Evolutionary conservation across 2,888 invertebrate genomes (phyloP).

Genomic region (Bombylius discolor): DNA sequence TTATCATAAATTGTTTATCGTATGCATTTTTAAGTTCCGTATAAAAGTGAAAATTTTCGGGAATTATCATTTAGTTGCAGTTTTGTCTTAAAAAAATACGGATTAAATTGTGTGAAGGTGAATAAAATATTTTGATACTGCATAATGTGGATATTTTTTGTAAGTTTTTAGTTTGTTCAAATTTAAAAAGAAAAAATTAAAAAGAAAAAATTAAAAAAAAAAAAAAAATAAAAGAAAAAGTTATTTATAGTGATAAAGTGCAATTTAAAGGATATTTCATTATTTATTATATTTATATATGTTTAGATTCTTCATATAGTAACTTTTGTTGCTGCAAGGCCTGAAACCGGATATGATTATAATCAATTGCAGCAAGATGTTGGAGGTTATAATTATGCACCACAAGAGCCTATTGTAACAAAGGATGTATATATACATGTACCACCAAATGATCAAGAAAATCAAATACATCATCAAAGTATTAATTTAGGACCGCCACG

Average conservation of each 20-base stretch:
- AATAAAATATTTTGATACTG: not conserved
- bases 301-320: not conserved
- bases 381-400: not conserved
- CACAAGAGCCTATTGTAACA: conserved; percentile 10
- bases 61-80: not conserved
- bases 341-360: not conserved
- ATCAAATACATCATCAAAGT: conserved; percentile 4
- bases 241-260: too few relatives aligned
- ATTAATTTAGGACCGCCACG: conserved; percentile 8
- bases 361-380: not conserved
- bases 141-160: not conserved
- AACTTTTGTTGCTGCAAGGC: not conserved
- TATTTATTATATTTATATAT: not conserved
- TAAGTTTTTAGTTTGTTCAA: not conserved
- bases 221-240: not conserved
- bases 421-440: conserved; percentile 17
- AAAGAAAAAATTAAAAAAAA: too few relatives aligned
- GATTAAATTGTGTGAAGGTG: not conserved
- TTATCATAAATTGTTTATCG: too few relatives aligned
- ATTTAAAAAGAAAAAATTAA: not conserved
- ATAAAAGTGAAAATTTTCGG: not conserved
- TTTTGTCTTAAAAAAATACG: not conserved
- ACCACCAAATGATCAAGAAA: conserved; percentile 14
- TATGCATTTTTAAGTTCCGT: not conserved
- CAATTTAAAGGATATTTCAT: not conserved